Evolutionary conservation across 2,888 invertebrate genomes (phyloP), one percentile per base, ranked within the genome.

Genomic region (Spialia ferax): DNA sequence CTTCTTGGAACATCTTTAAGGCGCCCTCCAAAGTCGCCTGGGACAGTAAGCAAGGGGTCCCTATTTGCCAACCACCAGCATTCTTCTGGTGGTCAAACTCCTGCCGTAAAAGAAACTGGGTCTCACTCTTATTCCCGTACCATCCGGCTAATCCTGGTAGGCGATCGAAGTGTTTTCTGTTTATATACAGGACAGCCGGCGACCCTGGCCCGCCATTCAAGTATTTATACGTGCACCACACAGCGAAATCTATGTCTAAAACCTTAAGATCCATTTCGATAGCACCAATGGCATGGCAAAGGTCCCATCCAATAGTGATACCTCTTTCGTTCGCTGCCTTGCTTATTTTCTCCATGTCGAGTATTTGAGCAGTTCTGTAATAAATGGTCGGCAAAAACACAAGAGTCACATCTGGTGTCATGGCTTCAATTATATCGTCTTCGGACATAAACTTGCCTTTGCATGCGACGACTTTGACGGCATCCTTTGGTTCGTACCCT

Each of bases 151-250:
- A 50, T 0, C 91, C 91, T 1, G 91, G 91, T 0, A 84, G 70
- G 23, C 72, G 77, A 3, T 78, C 68, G 68, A 91, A 91, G 70
- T 92, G 88, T 71, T 80, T 86, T 10, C 82, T 83, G 62, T 91
- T 91, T 8, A 91, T 86, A 61, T 90, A 92, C 42, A 91, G 68
- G 0, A 81, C 87, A 0, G 87, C 85, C 0, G 82, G 35, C 0
- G 90, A 82, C 0, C 92, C 91, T 0, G 91, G 91, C 0, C 92
- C 92, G 0, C 90, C 91, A 60, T 91, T 91, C 18, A 92, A 70
- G 61, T 92, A 91, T 74, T 92, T 92, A 61, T 92, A 92, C 2
- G 88, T 91, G 65, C 91, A 91, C 92, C 91, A 91, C 5, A 91
- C 75, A 0, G 91, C 92, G 69, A 91, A 92, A 72, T 92, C 92